These are phyloP conservation scores for Clarias laeviceps DNA, from an alignment of 2,797 vertebrate species.

Conservation along the genomic window DNA sequence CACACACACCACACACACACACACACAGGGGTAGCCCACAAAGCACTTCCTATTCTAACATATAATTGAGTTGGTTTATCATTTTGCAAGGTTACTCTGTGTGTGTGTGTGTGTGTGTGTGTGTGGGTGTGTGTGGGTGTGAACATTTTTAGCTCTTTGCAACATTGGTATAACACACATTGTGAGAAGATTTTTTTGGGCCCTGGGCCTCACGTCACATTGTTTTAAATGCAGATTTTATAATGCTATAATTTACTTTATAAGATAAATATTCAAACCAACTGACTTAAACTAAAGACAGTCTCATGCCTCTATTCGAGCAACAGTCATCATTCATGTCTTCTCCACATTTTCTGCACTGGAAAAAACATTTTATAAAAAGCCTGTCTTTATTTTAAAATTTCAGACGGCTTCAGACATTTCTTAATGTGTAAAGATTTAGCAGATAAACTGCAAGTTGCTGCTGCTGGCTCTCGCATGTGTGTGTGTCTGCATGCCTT, in stretches of 20 bases:
- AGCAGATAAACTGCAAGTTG: background rate
- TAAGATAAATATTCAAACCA: background rate
- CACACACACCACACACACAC: background rate
- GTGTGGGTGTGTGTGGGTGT: too few species aligned
- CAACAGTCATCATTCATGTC: background rate
- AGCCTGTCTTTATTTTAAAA: background rate
- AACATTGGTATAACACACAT: background rate
- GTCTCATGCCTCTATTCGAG: background rate
- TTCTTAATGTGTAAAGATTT: constrained; percentile 2
- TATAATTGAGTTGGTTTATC: constrained; percentile 7
- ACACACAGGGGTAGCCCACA: background rate
- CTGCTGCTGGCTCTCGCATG: background rate
- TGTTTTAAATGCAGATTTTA: background rate
- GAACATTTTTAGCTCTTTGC: background rate
- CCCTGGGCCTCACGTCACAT: background rate
- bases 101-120: background rate
- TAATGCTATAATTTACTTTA: background rate
- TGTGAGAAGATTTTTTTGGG: background rate
- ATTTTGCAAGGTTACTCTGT: background rate
- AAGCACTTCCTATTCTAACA: background rate
- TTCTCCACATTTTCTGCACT: background rate
- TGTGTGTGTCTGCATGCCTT: constrained; percentile 15
- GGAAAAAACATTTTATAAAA: constrained; percentile 7
- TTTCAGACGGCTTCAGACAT: background rate
- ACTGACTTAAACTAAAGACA: background rate